Evolutionary conservation across 53 echinoderm and acorn worm genomes (phyloP), one percentile per base, ranked within the genome.

Genomic region (Astropecten irregularis): DNA sequence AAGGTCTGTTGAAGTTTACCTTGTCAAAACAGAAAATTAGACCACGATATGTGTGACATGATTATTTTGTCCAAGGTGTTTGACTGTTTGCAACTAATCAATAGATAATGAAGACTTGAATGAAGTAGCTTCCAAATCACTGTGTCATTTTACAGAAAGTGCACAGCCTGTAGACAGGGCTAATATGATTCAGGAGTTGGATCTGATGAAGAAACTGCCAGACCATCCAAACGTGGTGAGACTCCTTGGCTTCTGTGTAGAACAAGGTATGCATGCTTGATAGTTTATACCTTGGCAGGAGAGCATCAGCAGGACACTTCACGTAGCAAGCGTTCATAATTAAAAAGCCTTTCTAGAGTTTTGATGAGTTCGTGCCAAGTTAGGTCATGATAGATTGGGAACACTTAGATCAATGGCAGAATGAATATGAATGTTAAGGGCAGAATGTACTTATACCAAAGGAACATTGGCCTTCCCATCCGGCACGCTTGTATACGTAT

Each of bases 221-320:
- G n/a, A 47, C 49, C 69, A 69, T 48, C 49, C 14, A 6, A 69
- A 69, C 15, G 69, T 69, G 28, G 31, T 69, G 9, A 69, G 48
- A 15, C 69, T 69, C 14, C 69, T 69, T 14, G 69, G 48, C 3
- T 69, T 48, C 31, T 46, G 27, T 32, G 34, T 69, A 2, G 47
- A 69, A 14, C 46, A 47, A 48, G 69, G 69, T 69, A 69, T 10
- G 0, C 0, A 33, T 61, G 15, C 1, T 31, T n/a, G 4, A 9
- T 2, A 18, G 3, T 54, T 18, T 9, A 5, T n/a, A 8, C 22
- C 2, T 18, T 18, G 22, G 2, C 9, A 54, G 0, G 8, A 18
- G 20, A 22, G 18, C 22, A 54, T n/a, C 2, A 46, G 8, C 8
- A 9, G 14, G 8, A 46, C 8, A 9, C 14, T 46, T 46, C 47